These are phyloP conservation scores for Donacobius atricapilla DNA, from an alignment of 2,113 vertebrate species.

Conservation along the genomic window DNA sequence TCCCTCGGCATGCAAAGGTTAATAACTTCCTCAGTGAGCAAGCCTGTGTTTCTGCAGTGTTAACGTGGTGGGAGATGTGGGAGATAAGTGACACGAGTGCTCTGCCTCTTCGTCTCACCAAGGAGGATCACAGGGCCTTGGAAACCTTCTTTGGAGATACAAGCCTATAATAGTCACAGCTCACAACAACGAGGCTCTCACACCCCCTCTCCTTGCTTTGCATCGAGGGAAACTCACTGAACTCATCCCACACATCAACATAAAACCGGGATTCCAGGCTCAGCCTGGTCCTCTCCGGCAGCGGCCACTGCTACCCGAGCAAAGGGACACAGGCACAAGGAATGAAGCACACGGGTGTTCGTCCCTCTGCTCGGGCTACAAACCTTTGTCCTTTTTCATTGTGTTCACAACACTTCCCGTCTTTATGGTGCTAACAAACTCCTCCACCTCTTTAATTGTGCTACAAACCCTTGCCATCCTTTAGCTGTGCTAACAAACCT, in stretches of 20 bases:
- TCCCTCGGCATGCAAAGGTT: neutral
- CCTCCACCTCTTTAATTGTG: neutral
- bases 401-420: neutral
- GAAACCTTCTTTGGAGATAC: neutral
- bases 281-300: neutral
- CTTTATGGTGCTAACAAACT: neutral
- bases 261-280: neutral
- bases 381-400: too few relatives aligned
- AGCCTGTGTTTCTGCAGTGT: neutral
- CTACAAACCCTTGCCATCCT: neutral
- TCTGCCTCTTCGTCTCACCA: neutral
- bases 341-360: neutral
- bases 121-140: neutral
- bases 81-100: neutral
- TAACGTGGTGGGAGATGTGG: neutral
- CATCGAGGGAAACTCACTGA: neutral
- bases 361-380: neutral
- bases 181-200: neutral
- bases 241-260: neutral
- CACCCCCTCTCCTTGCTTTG: neutral
- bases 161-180: neutral
- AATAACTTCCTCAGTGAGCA: neutral
- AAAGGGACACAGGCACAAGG: neutral
- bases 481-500: too few relatives aligned
- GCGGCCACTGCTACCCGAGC: neutral